A percentile compares a stretch with the other conserved stretches of the same genome.
phyloP scores from a whole-genome alignment of 2,113 vertebrate species.

The Anser cygnoides region DNA sequence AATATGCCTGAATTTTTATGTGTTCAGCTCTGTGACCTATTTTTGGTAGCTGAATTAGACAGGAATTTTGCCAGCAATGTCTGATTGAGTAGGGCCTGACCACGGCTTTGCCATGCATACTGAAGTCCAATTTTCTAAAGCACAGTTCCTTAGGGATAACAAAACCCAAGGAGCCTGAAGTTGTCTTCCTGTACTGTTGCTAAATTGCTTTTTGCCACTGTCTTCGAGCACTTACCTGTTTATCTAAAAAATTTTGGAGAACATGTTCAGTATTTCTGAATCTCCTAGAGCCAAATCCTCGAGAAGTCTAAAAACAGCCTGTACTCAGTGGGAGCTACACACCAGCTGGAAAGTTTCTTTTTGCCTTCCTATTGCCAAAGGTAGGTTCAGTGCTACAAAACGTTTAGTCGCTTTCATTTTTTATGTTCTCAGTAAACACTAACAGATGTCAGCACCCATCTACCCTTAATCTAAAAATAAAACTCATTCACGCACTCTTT shows the following conservation, averaged over 20 bases:
- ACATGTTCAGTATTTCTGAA: not conserved
- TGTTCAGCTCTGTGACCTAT: not conserved
- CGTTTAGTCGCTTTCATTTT: slow-evolving; percentile 18
- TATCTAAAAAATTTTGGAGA: not conserved
- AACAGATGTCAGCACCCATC: not conserved
- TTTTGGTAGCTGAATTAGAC: not conserved
- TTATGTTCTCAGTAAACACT: slow-evolving; percentile 27
- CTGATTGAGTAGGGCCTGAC: not conserved
- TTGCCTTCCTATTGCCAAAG: not conserved
- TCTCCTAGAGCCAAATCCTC: not conserved
- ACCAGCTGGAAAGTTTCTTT: slow-evolving; percentile 24
- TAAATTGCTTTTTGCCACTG: not conserved
- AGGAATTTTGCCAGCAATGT: not conserved
- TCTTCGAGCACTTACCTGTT: not conserved
- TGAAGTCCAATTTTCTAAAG: not conserved
- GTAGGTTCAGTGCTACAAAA: slow-evolving; percentile 4
- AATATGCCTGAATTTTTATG: not conserved
- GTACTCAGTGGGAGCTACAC: not conserved
- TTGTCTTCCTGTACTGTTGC: not conserved
- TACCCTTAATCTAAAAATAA: slow-evolving; percentile 26
- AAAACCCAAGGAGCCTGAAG: not conserved
- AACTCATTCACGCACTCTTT: not conserved
- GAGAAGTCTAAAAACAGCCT: not conserved
- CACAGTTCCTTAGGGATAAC: not conserved
- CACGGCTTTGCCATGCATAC: not conserved